Base-by-base conservation (phyloP, 2,113 vertebrate species). In the Labeo catla region DNA sequence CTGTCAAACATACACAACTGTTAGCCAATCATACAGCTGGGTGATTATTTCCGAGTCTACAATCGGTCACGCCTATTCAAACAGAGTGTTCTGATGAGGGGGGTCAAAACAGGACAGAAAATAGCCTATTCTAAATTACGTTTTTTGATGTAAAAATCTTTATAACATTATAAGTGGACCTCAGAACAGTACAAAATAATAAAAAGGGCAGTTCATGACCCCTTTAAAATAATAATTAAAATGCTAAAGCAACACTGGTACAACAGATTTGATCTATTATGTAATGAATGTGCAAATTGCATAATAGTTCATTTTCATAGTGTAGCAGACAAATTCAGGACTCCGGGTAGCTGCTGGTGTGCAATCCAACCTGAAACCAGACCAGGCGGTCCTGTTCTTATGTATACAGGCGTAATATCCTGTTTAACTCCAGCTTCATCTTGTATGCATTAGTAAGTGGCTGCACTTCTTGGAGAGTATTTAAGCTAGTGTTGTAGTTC, bases 371-470 rank as follows among this genome's bases (percentile, higher is more conserved):
- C 72, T 9, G 4, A 59, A 79, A 68, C 49, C 34, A 36, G 73
- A 49, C 82, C 80, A 77, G 83, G 61, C 70, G 0, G 21, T 76
- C 85, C 73, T 68, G 85, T 84, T 88, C 76, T 61, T 50, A 45
- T 54, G 15, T 43, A 79, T 78, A 81, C 68, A 49, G 85, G 57
- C 4, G 6, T 47, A 47, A 87, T 28, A 28, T 88, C 86, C 86
- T 84, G 87, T 88, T 91, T 89, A 80, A 68, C 78, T 81, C 77
- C 21, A 59, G 81, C 12, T 61, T 89, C 88, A 76, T 86, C 80
- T 49, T 78, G 34, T 61, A 45, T 74, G 50, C 50, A 83, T 49
- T 57, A n/a, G 39, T 82, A 15, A 50, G 7, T 61, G 54, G 23
- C 34, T 11, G 10, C 80, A 4, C n/a, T 28, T 7, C 28, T 28